Conservation (phyloP, 2,888 invertebrate species). For the Drosophila paranaensis region DNA sequence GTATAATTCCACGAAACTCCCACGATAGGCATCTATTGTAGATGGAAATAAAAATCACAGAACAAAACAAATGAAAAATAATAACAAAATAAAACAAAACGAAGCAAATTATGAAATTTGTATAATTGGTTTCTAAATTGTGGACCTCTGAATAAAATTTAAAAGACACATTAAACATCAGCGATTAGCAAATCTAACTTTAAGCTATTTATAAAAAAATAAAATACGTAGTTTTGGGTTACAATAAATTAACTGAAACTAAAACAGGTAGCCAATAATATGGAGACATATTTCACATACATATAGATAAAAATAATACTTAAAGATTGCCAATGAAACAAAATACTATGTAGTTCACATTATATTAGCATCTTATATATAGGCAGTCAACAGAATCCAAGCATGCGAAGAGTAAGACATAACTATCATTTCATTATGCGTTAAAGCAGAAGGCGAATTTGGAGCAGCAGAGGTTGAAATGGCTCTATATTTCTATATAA, state of each 20-base stretch:
- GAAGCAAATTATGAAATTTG: no score
- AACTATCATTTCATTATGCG: constrained; percentile 19
- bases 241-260: constrained; percentile 12
- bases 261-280: constrained; percentile 47
- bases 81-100: background rate
- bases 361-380: constrained; percentile 26
- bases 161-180: constrained; percentile 4
- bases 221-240: constrained; percentile 32
- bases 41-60: constrained; percentile 64
- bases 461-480: constrained; percentile 44
- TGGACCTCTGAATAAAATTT: background rate
- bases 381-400: constrained; percentile 18
- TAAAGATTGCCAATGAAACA: constrained; percentile 19
- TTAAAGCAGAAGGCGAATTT: constrained; percentile 22
- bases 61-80: constrained; percentile 45
- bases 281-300: constrained; percentile 27
- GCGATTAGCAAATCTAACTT: constrained; percentile 24
- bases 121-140: background rate
- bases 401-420: constrained; percentile 41
- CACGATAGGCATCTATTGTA: constrained; percentile 83
- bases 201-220: constrained; percentile 26
- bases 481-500: constrained; percentile 20
- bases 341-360: constrained; percentile 9
- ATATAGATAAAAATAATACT: constrained; percentile 22
- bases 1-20: constrained; percentile 83